Conservation (phyloP, 2,113 vertebrate genomes). For the Leptobrachium ailaonicum region DNA sequence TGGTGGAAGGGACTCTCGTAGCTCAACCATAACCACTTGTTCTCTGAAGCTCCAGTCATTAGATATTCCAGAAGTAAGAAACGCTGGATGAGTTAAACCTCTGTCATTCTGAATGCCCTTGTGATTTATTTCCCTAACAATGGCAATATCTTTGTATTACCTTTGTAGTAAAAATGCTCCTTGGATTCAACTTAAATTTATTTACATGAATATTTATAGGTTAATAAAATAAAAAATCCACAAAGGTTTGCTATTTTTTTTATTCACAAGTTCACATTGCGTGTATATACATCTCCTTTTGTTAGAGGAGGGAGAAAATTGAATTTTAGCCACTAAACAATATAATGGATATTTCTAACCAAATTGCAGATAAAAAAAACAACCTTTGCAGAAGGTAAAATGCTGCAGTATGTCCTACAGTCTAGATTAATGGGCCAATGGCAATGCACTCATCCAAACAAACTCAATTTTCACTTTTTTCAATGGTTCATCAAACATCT, state of each 20-base stretch:
- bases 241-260: constrained; percentile 38
- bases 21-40: no score
- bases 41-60: no score
- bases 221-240: constrained; percentile 37
- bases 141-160: constrained; percentile 2
- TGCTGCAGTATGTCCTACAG: constrained; percentile 35
- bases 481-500: constrained; percentile 46
- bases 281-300: constrained; percentile 1
- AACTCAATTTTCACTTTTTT: constrained; percentile 49
- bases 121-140: neutral
- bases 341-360: constrained; percentile 40
- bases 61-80: no score
- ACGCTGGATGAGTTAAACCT: neutral
- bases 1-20: no score
- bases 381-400: constrained; percentile 31
- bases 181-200: constrained; percentile 23
- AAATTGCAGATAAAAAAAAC: constrained; percentile 43
- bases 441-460: constrained; percentile 43
- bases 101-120: constrained; percentile 12
- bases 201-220: constrained; percentile 32
- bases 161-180: constrained; percentile 17
- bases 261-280: constrained; percentile 38
- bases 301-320: constrained; percentile 15
- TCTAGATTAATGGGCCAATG: constrained; percentile 38
- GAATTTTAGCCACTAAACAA: constrained; percentile 42